Conservation (phyloP, 2,113 vertebrate species). For the Mungos mungo region DNA sequence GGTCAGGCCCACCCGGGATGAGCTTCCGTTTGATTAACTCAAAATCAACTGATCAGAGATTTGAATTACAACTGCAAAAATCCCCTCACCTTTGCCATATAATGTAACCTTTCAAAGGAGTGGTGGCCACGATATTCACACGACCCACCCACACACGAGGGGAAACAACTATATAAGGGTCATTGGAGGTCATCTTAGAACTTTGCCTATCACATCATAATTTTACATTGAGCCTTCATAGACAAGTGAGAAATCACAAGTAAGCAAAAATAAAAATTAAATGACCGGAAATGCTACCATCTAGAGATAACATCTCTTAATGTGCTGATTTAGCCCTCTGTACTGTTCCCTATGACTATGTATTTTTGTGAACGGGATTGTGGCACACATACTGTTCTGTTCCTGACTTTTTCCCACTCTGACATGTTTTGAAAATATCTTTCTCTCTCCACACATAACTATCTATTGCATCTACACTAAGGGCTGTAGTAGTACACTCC, state of each 20-base stretch:
- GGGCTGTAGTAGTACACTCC: background rate
- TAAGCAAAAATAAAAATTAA: conserved; percentile 22
- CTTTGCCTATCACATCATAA: background rate
- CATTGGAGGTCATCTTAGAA: background rate
- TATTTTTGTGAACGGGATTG: background rate
- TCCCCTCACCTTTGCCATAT: background rate
- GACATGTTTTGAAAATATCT: conserved; percentile 1
- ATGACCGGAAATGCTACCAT: background rate
- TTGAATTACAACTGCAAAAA: background rate
- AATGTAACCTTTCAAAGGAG: background rate
- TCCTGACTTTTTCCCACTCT: background rate
- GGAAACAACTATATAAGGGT: background rate
- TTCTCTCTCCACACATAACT: background rate
- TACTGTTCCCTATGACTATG: background rate
- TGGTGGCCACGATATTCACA: background rate
- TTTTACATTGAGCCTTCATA: background rate
- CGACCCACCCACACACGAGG: background rate
- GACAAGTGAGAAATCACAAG: background rate
- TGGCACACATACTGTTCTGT: background rate
- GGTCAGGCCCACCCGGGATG: background rate
- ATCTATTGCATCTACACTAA: background rate
- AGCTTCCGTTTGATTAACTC: background rate
- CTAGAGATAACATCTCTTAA: background rate
- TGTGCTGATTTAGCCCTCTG: background rate
- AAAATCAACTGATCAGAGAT: background rate